Percentiles rank a stretch among this genome's conserved stretches.
Evolutionary conservation across 2,113 vertebrate genomes (phyloP).

Genomic region (Gavia stellata): DNA sequence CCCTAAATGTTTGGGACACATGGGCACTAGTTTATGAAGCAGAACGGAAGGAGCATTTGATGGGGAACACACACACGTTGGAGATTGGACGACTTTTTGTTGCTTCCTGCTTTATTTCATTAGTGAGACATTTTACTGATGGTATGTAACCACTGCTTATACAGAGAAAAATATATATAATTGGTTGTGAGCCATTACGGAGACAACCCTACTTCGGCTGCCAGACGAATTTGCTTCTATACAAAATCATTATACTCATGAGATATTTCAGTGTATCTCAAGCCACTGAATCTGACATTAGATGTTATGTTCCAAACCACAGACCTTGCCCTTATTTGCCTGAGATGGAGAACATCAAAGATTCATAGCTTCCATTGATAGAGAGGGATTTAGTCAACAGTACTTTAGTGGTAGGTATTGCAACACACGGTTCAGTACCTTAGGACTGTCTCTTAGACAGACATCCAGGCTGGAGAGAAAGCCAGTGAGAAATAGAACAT

Average conservation of each 20-base stretch:
- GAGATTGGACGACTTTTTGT: not conserved
- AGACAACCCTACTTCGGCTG: slow-evolving; percentile 10
- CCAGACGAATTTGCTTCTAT: slow-evolving; percentile 37
- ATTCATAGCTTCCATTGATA: not conserved
- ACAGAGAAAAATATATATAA: not conserved
- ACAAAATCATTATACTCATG: slow-evolving; percentile 26
- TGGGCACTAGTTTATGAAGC: not conserved
- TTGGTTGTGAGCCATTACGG: not conserved
- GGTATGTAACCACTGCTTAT: not conserved
- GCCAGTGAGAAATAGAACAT: not conserved
- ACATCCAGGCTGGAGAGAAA: not conserved
- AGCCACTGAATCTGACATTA: slow-evolving; percentile 21
- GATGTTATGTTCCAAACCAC: slow-evolving; percentile 19
- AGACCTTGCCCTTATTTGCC: not conserved
- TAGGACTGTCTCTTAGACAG: not conserved
- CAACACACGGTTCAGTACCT: not conserved
- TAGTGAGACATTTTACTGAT: not conserved
- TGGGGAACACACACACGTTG: not conserved
- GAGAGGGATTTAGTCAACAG: not conserved
- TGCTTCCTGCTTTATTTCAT: not conserved
- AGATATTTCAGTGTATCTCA: slow-evolving; percentile 11
- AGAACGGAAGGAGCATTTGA: not conserved
- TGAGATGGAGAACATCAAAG: not conserved
- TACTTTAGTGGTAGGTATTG: not conserved
- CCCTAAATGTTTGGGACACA: not conserved